Conservation (phyloP, 2,797 vertebrate genomes). For the Paramormyrops hopkinsi region DNA sequence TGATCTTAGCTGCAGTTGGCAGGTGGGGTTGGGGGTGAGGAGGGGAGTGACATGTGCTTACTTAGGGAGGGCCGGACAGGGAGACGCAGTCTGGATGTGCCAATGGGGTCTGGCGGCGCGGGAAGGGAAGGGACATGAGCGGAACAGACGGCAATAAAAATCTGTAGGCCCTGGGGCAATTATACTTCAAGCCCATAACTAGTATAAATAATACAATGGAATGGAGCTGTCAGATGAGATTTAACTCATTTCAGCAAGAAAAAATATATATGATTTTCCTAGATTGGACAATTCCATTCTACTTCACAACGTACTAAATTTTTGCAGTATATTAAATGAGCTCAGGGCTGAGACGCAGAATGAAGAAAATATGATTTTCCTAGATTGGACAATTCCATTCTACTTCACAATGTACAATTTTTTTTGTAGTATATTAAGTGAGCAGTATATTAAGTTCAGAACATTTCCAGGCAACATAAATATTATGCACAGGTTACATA, state of each 20-base stretch:
- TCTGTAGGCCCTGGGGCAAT: conserved; percentile 38
- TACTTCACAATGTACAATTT: neutral
- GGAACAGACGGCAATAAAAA: conserved; percentile 39
- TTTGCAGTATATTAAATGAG: conserved; percentile 9
- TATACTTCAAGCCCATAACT: conserved; percentile 47
- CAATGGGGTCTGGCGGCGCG: neutral
- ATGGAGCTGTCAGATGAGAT: conserved; percentile 53
- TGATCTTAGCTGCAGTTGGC: neutral
- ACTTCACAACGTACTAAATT: conserved; percentile 12
- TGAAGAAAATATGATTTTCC: conserved; percentile 33
- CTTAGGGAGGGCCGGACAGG: neutral
- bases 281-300: conserved; percentile 22
- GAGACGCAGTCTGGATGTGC: neutral
- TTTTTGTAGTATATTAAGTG: conserved; percentile 19
- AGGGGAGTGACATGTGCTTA: neutral
- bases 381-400: conserved; percentile 22
- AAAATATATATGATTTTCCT: conserved; percentile 29
- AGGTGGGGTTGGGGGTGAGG: neutral
- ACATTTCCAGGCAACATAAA: neutral
- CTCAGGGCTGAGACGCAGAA: conserved; percentile 39
- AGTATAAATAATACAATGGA: conserved; percentile 61
- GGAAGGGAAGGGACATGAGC: neutral
- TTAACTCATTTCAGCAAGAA: conserved; percentile 43
- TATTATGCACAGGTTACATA: neutral
- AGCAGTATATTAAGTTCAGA: neutral